A percentile compares a stretch with the other conserved stretches of the same genome.
Evolutionary conservation across 2,888 invertebrate species (phyloP).

Genomic region (Lampropteryx suffumata): DNA sequence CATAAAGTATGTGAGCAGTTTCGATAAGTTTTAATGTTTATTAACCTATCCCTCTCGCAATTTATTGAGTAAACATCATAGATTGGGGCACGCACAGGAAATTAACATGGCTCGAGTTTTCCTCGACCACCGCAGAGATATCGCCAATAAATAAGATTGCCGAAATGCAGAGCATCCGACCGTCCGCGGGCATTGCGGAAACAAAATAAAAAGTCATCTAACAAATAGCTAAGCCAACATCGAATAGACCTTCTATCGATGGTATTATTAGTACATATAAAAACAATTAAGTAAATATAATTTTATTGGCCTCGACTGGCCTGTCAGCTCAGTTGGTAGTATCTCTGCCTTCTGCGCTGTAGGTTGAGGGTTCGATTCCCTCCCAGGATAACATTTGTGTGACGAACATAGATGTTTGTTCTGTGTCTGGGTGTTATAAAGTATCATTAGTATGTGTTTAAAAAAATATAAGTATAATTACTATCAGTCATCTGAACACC

Average conservation of each 20-base stretch:
- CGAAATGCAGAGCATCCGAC: slow-evolving; percentile 60
- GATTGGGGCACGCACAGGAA: slow-evolving; percentile 62
- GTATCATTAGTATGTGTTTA: too few relatives aligned
- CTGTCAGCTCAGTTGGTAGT: too few relatives aligned
- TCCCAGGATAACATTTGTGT: too few relatives aligned
- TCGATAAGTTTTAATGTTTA: slow-evolving; percentile 21
- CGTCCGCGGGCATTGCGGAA: slow-evolving; percentile 53
- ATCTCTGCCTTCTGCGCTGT: too few relatives aligned
- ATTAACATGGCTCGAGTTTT: slow-evolving; percentile 77
- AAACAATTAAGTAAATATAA: too few relatives aligned
- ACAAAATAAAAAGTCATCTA: slow-evolving; percentile 61
- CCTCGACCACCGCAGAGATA: slow-evolving; percentile 59
- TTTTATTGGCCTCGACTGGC: too few relatives aligned
- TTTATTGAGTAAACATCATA: slow-evolving; percentile 43
- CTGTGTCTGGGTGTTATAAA: too few relatives aligned
- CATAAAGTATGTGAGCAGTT: neutral
- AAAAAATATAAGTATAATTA: too few relatives aligned
- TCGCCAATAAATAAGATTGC: slow-evolving; percentile 77
- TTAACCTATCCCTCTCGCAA: slow-evolving; percentile 29
- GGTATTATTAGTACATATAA: too few relatives aligned
- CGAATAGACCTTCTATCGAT: slow-evolving; percentile 4
- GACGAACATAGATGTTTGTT: too few relatives aligned
- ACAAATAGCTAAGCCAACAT: slow-evolving; percentile 17
- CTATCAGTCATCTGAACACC: too few relatives aligned
- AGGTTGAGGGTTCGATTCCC: too few relatives aligned